phyloP scores from a whole-genome alignment of 2,888 invertebrate genomes.

The Rhagonycha lutea region DNA sequence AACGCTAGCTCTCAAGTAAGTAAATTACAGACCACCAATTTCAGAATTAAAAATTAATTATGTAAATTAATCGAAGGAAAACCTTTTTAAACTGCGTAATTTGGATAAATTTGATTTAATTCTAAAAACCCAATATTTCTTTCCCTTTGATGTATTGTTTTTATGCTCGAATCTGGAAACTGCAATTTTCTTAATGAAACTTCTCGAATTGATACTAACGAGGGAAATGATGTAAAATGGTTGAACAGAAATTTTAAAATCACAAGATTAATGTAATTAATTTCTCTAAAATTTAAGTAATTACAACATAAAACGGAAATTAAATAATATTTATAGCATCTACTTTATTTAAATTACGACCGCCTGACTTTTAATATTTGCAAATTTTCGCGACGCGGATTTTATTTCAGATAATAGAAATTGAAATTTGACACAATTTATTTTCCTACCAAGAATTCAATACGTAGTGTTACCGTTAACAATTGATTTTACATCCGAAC shows the following conservation, averaged over 20 bases:
- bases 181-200: background rate
- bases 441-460: background rate
- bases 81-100: background rate
- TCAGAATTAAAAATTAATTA: background rate
- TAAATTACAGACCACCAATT: no score
- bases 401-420: background rate
- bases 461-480: slow-evolving; percentile 7
- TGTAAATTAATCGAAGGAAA: background rate
- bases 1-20: no score
- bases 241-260: background rate
- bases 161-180: background rate
- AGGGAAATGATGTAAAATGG: background rate
- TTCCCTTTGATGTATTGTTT: background rate
- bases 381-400: background rate
- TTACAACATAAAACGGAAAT: background rate
- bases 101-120: background rate
- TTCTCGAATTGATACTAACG: background rate
- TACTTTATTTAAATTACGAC: background rate
- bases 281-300: background rate
- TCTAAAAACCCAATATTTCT: background rate
- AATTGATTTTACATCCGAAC: slow-evolving; percentile 13
- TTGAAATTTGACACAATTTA: background rate
- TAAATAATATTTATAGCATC: background rate
- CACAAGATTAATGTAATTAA: background rate
- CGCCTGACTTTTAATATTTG: background rate